phyloP scores from a whole-genome alignment of 2,113 vertebrate species.

The Noturus placidus region DNA sequence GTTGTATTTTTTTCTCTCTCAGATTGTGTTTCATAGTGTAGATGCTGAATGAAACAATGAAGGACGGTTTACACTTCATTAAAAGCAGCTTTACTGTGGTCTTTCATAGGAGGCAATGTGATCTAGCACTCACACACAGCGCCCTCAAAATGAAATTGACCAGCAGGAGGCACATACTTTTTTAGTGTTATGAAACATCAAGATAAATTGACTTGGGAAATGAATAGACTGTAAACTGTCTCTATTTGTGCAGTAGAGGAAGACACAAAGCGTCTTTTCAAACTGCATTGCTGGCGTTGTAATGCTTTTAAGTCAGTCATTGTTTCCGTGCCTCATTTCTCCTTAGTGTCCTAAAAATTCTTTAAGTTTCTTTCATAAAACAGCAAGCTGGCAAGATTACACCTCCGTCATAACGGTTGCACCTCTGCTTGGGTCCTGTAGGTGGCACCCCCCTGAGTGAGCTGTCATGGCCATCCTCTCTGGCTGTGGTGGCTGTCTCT shows the following conservation, averaged over 20 bases:
- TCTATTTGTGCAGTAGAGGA: not conserved
- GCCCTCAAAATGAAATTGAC: constrained; percentile 46
- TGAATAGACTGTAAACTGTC: constrained; percentile 32
- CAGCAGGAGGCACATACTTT: constrained; percentile 37
- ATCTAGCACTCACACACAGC: not conserved
- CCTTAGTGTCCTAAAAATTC: not conserved
- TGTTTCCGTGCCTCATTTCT: not conserved
- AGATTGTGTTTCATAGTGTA: constrained; percentile 24
- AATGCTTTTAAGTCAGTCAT: not conserved
- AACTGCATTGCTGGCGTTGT: not conserved
- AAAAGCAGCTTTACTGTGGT: constrained; percentile 43
- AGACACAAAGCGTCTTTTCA: constrained; percentile 4
- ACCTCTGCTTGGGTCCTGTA: constrained; percentile 62
- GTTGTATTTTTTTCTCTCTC: not conserved
- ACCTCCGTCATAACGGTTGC: not conserved
- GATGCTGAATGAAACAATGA: constrained; percentile 7
- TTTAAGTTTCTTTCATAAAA: not conserved
- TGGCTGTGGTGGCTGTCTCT: constrained; percentile 89
- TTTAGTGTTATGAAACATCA: constrained; percentile 54
- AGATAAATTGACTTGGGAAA: constrained; percentile 30
- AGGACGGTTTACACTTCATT: constrained; percentile 44
- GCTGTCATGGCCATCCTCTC: constrained; percentile 93
- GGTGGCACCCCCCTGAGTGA: constrained; percentile 89
- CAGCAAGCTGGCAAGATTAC: not conserved
- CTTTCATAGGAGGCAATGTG: not conserved